Base-by-base conservation (phyloP, 2,888 invertebrate species). In the Epinotia brunnichana region DNA sequence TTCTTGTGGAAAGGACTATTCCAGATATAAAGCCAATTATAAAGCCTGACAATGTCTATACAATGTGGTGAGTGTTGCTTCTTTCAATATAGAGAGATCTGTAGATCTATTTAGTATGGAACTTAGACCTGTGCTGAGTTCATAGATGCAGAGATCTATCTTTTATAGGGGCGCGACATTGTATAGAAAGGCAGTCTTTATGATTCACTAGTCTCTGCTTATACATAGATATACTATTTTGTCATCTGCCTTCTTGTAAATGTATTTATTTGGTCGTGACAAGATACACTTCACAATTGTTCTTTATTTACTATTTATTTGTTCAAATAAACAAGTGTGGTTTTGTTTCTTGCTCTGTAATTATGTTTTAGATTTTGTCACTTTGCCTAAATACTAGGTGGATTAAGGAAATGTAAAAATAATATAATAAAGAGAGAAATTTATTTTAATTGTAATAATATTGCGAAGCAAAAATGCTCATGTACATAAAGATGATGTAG, bases 401-500 rank as follows among this genome's bases (percentile, higher is more conserved):
- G 85, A 87, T 87, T 83, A 85, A 79, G 82, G 80, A 81, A 79
- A 81, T 91, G 90, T 89, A 90, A 86, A 91, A 88, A 90, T 89
- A 90, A 87, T 90, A 89, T 90, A 90, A 87, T 88, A 85, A 79
- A 90, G 88, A 91, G 90, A 91, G 87, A 91, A 90, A 88, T 85
- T 83, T 91, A 91, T 92, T 92, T 92, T 91, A 91, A 89, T 85
- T 88, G 90, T 91, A 90, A 89, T 88, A 88, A 85, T 88, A 91
- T 90, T 91, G 87, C 87, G 88, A 91, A 91, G 91, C 89, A 83
- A 89, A 86, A 90, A 91, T 92, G 92, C 92, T 92, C 92, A 91
- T 93, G 92, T 92, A 93, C 88, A 93, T 92, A 92, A 81, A 85
- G 73, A 90, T 87, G 85, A 90, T 85, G 87, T 91, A 91, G 90